phyloP scores from a whole-genome alignment of 2,888 invertebrate species.

The Vanessa cardui region DNA sequence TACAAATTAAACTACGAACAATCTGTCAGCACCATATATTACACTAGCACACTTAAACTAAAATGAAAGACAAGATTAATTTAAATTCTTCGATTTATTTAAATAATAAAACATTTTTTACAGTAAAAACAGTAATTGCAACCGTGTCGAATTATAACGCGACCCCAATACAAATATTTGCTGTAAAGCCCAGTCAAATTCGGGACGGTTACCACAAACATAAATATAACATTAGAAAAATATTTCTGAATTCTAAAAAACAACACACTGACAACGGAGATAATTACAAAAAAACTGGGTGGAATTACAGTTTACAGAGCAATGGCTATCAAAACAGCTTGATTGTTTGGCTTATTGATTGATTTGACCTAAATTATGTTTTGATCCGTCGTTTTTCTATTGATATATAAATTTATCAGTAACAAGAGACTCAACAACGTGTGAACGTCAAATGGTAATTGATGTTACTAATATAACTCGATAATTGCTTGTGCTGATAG shows the following conservation, averaged over 20 bases:
- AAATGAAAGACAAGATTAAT: constrained; percentile 9
- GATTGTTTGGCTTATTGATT: too few relatives aligned
- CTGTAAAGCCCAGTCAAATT: neutral
- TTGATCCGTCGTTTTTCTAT: too few relatives aligned
- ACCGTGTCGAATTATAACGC: neutral
- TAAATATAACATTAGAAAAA: constrained; percentile 15
- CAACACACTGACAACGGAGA: neutral
- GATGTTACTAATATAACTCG: too few relatives aligned
- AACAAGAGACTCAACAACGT: too few relatives aligned
- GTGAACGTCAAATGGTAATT: too few relatives aligned
- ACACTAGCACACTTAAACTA: neutral
- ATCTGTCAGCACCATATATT: too few relatives aligned
- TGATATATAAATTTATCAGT: too few relatives aligned
- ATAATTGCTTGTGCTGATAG: too few relatives aligned
- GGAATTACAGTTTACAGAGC: too few relatives aligned
- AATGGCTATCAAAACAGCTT: too few relatives aligned
- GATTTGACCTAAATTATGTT: too few relatives aligned
- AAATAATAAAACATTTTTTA: constrained; percentile 54
- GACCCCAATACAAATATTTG: neutral
- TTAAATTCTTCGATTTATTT: constrained; percentile 49
- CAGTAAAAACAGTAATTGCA: constrained; percentile 43
- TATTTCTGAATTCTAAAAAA: constrained; percentile 21
- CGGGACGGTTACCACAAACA: constrained; percentile 2
- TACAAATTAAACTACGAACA: too few relatives aligned
- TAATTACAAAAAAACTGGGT: neutral